Conservation (phyloP, 1,140 invertebrate species). For the Musca domestica region DNA sequence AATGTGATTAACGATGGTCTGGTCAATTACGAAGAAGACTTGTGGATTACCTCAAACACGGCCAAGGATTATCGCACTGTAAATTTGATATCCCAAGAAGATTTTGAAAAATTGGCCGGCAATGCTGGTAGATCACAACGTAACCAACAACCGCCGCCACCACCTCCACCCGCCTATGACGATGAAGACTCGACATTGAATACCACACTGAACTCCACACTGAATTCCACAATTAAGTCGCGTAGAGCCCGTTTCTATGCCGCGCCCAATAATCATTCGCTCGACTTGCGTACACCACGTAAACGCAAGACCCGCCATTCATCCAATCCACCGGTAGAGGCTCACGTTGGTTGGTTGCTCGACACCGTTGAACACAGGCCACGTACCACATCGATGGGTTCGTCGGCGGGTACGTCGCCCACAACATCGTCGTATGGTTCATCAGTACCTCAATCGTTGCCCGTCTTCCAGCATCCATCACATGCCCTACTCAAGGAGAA, state of each 20-base stretch:
- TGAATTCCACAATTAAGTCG: conserved; percentile 46
- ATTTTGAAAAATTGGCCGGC: conserved; percentile 79
- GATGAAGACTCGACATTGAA: conserved; percentile 32
- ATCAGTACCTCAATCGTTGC: conserved; percentile 76
- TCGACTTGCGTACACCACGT: conserved; percentile 66
- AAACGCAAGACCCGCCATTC: conserved; percentile 92
- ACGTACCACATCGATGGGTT: conserved; percentile 72
- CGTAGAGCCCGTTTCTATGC: conserved; percentile 80
- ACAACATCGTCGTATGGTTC: conserved; percentile 74
- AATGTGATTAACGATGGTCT: conserved; percentile 95
- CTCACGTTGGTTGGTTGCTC: conserved; percentile 97
- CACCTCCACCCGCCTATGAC: conserved; percentile 54
- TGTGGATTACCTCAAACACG: conserved; percentile 64
- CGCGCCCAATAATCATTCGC: conserved; percentile 78
- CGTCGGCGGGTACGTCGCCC: conserved; percentile 72
- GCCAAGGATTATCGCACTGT: conserved; percentile 76
- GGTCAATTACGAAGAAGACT: conserved; percentile 89
- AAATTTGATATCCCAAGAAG: conserved; percentile 85
- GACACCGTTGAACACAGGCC: conserved; percentile 80
- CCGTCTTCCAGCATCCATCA: conserved; percentile 93
- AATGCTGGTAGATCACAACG: conserved; percentile 57
- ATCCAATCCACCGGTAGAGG: conserved; percentile 87
- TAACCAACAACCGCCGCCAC: conserved; percentile 76
- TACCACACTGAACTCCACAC: conserved; percentile 41
- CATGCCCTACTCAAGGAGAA: conserved; percentile 95